These are phyloP conservation scores for Carcina quercana DNA, from an alignment of 2,888 invertebrate species.

Conservation along the genomic window DNA sequence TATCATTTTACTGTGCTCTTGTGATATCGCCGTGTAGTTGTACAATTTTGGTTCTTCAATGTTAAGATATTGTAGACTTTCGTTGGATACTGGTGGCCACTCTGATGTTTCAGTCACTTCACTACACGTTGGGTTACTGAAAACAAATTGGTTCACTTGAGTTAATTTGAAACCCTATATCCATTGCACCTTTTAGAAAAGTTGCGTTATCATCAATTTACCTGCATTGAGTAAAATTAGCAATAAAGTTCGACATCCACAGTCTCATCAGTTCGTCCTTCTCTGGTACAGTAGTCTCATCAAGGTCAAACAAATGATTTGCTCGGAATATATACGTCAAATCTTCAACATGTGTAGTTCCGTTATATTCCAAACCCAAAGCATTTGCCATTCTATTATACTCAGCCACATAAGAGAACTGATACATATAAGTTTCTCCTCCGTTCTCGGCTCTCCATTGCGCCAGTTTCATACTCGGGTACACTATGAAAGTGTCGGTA, in stretches of 20 bases:
- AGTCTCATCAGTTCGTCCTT: conserved; percentile 19
- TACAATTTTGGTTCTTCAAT: too few species aligned
- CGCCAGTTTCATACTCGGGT: conserved; percentile 44
- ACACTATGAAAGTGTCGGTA: conserved; percentile 42
- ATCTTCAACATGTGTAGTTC: conserved; percentile 76
- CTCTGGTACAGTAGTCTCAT: neutral
- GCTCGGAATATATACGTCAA: conserved; percentile 67
- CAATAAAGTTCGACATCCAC: neutral
- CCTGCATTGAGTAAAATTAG: too few species aligned
- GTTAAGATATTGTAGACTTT: too few species aligned
- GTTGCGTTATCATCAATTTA: too few species aligned
- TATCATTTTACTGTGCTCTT: too few species aligned
- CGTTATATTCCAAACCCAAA: conserved; percentile 43
- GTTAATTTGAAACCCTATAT: too few species aligned
- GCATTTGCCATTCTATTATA: conserved; percentile 57
- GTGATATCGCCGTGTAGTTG: too few species aligned
- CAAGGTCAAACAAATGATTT: conserved; percentile 19
- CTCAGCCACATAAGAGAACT: conserved; percentile 66
- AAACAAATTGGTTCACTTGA: too few species aligned
- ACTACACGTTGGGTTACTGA: too few species aligned
- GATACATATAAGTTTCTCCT: conserved; percentile 64
- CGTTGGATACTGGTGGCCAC: too few species aligned
- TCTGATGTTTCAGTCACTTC: too few species aligned
- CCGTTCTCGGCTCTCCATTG: conserved; percentile 23
- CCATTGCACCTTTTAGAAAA: too few species aligned